A percentile compares a stretch with the other conserved stretches of the same genome.
Conservation (phyloP, 1,140 invertebrate species). For the Hycleus cichorii region DNA sequence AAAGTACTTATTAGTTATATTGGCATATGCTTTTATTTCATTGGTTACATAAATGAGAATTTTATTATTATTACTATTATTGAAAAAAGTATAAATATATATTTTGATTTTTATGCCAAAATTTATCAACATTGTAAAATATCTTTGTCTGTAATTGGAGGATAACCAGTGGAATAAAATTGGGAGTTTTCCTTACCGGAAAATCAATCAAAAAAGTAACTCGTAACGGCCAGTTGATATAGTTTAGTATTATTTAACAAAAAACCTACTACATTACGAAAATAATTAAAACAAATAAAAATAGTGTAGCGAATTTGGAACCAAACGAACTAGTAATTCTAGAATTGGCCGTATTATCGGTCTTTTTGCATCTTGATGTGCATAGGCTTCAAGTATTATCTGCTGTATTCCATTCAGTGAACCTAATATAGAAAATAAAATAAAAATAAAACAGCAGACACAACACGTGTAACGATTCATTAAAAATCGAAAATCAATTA, state of each 20-base stretch:
- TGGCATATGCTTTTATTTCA: conserved; percentile 24
- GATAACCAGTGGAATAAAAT: conserved; percentile 22
- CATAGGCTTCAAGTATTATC: conserved; percentile 37
- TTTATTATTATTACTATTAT: not conserved
- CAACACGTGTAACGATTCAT: conserved; percentile 16
- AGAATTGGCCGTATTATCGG: conserved; percentile 23
- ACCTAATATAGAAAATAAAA: conserved; percentile 26
- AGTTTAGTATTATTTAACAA: conserved; percentile 29
- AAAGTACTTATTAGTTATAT: conserved; percentile 14
- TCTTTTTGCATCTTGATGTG: conserved; percentile 36
- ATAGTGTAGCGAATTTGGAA: conserved; percentile 33
- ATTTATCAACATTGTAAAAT: conserved; percentile 12
- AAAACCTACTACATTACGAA: not conserved
- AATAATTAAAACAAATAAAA: conserved; percentile 3
- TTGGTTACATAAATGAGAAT: conserved; percentile 7
- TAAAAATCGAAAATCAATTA: not conserved
- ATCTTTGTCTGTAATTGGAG: not conserved
- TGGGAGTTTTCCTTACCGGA: too few relatives aligned
- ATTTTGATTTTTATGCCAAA: conserved; percentile 15
- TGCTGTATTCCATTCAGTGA: conserved; percentile 35
- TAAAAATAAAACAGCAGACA: conserved; percentile 14
- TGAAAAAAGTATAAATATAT: not conserved
- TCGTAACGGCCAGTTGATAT: conserved; percentile 27
- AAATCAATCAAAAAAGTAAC: not conserved
- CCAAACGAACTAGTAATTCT: conserved; percentile 37